These are phyloP conservation scores for Calycopis cecrops DNA, from an alignment of 1,140 invertebrate species.

Conservation along the genomic window DNA sequence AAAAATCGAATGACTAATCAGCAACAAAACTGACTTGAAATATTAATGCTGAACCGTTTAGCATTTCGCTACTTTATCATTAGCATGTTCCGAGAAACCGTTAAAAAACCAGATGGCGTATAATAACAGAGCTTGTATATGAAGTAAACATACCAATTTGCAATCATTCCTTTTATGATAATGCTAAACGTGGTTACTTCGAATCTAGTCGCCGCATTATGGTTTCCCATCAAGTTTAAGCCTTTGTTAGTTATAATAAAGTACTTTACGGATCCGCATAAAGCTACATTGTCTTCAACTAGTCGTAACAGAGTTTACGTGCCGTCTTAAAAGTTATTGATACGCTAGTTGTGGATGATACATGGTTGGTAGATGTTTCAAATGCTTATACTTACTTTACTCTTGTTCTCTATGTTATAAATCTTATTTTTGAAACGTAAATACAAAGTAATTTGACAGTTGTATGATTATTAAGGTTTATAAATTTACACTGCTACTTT, in stretches of 20 bases:
- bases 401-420: too few relatives aligned
- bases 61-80: conserved; percentile 33
- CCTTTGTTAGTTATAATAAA: conserved; percentile 27
- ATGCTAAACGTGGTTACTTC: conserved; percentile 25
- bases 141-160: conserved; percentile 33
- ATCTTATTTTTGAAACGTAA: too few relatives aligned
- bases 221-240: conserved; percentile 19
- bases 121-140: conserved; percentile 26
- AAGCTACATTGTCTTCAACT: conserved; percentile 26
- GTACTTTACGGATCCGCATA: conserved; percentile 23
- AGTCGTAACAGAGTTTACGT: background rate
- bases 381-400: too few relatives aligned
- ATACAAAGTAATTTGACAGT: too few relatives aligned
- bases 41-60: conserved; percentile 15
- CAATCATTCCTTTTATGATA: conserved; percentile 36
- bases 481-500: too few relatives aligned
- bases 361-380: background rate
- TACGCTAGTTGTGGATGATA: background rate
- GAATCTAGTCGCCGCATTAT: conserved; percentile 19
- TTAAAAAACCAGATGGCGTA: conserved; percentile 31
- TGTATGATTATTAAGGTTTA: too few relatives aligned
- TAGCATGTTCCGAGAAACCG: conserved; percentile 27
- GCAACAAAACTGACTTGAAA: conserved; percentile 14
- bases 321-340: conserved; percentile 3
- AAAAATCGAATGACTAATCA: conserved; percentile 9